Base-by-base conservation (phyloP, 2,113 vertebrate species). In the Manacus vitellinus region DNA sequence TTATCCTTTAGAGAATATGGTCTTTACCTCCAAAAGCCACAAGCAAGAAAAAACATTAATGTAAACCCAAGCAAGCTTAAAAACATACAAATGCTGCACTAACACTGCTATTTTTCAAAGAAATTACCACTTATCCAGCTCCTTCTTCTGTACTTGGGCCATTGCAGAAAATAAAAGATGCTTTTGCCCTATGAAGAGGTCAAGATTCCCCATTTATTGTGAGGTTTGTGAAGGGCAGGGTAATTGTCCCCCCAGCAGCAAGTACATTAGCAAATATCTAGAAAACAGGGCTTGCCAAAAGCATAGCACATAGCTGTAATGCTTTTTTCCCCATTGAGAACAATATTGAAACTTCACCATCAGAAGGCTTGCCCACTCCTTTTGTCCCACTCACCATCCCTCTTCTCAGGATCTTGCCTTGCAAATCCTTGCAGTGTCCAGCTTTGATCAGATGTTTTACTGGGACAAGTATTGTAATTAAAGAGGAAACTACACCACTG, bases 1-100 rank as follows among this genome's bases (percentile, higher is more conserved):
- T 84, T 0, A 0, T 30, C 44, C 79, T 71, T 61, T 37, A 61
- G 39, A 80, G 63, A 93, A 86, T 33, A 78, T 11, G 67, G 51
- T 41, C 59, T 88, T 83, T 94, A 92, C 27, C 31, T 59, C 70
- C 25, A 77, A 92, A 95, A 93, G 67, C 55, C 61, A 89, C 59
- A 81, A 84, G n/a, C 35, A 65, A 86, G 24, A 73, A 47, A 81
- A 88, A 78, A 73, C 8, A 56, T 52, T 65, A 95, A 59, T 24
- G 37, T 41, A 78, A 90, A 89, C 31, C 12, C 41, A 75, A 93
- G 56, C 14, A 86, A 93, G 51, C 27, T 81, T 75, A 54, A 54
- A 95, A 94, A 74, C 9, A 33, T 30, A 65, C 2, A 86, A 55
- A 56, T 35, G 31, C 39, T 84, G 30, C n/a, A 49, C 12, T 62